Evolutionary conservation across 2,888 invertebrate genomes (phyloP).

Genomic region (Drosophila pseudotakahashii): DNA sequence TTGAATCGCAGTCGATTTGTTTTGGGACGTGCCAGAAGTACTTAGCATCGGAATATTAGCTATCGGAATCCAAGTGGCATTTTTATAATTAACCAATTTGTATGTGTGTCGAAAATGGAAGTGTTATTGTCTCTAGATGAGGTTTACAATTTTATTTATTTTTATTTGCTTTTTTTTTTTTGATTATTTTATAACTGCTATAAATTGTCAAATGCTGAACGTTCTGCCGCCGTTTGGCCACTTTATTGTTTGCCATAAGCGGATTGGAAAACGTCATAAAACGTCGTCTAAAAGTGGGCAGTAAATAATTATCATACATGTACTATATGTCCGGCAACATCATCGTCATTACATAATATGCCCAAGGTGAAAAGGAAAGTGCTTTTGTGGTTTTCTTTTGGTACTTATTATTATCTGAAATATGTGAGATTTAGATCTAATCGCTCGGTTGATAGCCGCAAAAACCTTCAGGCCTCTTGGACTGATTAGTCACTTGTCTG

Average conservation of each 20-base stretch:
- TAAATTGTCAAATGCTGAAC: conserved; percentile 48
- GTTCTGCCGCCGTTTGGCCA: conserved; percentile 36
- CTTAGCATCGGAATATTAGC: conserved; percentile 2
- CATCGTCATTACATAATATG: conserved; percentile 9
- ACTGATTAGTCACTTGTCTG: background rate
- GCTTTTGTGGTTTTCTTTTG: background rate
- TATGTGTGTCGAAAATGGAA: conserved; percentile 48
- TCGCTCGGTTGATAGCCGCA: conserved; percentile 3
- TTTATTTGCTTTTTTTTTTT: conserved; percentile 34
- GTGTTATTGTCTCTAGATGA: conserved; percentile 39
- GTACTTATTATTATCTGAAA: background rate
- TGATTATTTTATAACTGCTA: conserved; percentile 46
- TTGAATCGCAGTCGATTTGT: conserved; percentile 7
- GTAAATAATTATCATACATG: conserved; percentile 34
- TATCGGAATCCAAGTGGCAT: conserved; percentile 24
- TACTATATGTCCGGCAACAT: conserved; percentile 11
- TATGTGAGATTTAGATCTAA: conserved; percentile 12
- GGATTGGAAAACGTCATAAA: conserved; percentile 28
- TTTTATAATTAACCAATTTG: conserved; percentile 71
- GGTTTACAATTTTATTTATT: conserved; percentile 8
- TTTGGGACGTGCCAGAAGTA: conserved; percentile 22
- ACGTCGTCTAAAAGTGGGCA: conserved; percentile 18
- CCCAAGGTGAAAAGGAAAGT: conserved; percentile 3
- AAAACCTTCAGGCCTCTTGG: background rate
- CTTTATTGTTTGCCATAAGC: conserved; percentile 41